Evolutionary conservation across 2,113 vertebrate genomes (phyloP), one percentile per base, ranked within the genome.

Genomic region (Thalassarche chlororhynchos): DNA sequence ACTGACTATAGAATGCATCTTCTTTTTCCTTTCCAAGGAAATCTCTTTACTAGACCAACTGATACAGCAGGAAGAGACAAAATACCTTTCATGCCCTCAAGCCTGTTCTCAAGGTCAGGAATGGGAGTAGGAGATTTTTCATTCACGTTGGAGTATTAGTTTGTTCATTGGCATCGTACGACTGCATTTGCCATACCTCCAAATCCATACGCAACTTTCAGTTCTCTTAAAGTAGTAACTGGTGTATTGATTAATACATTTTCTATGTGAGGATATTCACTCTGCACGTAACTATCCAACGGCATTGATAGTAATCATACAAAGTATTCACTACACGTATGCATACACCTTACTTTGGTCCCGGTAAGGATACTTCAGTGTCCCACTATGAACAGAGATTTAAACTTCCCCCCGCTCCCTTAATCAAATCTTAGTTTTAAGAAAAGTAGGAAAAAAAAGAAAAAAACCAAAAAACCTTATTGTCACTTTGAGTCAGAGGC

Each of bases 391-490:
- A 64, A 44, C 14, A 71, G 40, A 83, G 28, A 52, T 36, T 31
- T n/a, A 62, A 80, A 60, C 5, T 6, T 2, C 2, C 8, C 7
- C 17, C 2, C 38, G 38, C 38, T 38, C 5, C 4, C 17, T 3
- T 2, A 3, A 85, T 25, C 20, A 85, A 72, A 72, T 11, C 17
- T 74, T 58, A 60, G 9, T 60, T 82, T 86, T 49, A 86, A 75
- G 29, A 42, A 78, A 70, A 75, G 10, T 5, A 38, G 5, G 14
- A 5, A 57, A 52, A 52, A 85, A 84, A 36, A 26, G 4, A 29
- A 36, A 47, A 32, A 54, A 32, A 13, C 0, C 14, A 25, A 51
- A 25, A 24, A n/a, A n/a, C 9, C 12, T 76, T 38, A 10, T 15
- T 74, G 23, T 47, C 60, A 26, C 34, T 60, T 76, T 17, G 60